phyloP scores from a whole-genome alignment of 2,888 invertebrate genomes.

The Syrphus vitripennis region DNA sequence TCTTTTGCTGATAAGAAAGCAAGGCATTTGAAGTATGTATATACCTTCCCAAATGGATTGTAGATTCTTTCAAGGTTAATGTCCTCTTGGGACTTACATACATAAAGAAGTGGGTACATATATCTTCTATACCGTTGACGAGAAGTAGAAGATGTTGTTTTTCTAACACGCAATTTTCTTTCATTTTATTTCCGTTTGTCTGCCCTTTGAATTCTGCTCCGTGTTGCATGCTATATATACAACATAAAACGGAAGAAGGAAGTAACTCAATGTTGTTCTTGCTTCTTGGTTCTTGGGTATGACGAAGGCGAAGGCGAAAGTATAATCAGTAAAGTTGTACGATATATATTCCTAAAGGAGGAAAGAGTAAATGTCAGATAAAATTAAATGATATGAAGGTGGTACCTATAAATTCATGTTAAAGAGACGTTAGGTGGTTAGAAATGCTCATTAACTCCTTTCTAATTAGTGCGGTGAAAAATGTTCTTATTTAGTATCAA shows the following conservation, averaged over 20 bases:
- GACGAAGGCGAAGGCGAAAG: background rate
- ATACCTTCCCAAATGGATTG: slow-evolving; percentile 31
- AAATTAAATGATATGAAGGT: slow-evolving; percentile 9
- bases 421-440: slow-evolving; percentile 7
- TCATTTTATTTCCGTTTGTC: slow-evolving; percentile 37
- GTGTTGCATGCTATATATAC: background rate
- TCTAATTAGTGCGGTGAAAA: slow-evolving; percentile 2
- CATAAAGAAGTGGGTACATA: too few relatives aligned
- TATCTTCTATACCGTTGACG: background rate
- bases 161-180: slow-evolving; percentile 48
- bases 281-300: background rate
- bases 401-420: slow-evolving; percentile 16
- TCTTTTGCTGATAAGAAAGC: background rate
- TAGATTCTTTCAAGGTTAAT: slow-evolving; percentile 50
- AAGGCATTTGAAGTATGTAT: slow-evolving; percentile 35
- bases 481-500: background rate
- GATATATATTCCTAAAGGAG: background rate
- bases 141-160: background rate
- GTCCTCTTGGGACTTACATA: slow-evolving; percentile 43
- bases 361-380: slow-evolving; percentile 3
- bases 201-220: slow-evolving; percentile 28
- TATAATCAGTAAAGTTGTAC: slow-evolving; percentile 26
- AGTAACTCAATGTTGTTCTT: background rate
- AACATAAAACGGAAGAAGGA: slow-evolving; percentile 25
- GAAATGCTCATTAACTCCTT: background rate